Percentiles rank a stretch among this genome's conserved stretches.
phyloP scores from a whole-genome alignment of 2,888 invertebrate species.

The Pseudococcus longispinus region DNA sequence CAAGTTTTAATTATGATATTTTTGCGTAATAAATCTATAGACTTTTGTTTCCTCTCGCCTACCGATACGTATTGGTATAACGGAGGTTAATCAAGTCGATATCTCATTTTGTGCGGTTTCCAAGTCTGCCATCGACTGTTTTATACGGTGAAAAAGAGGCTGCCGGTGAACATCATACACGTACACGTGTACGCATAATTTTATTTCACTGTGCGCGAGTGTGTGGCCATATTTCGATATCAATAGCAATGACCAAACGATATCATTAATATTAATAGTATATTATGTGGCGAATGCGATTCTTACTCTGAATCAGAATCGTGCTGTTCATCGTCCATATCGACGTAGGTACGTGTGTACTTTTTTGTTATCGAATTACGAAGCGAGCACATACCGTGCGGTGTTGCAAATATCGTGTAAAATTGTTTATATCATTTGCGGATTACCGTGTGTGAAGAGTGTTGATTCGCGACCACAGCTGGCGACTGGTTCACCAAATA shows the following conservation, averaged over 20 bases:
- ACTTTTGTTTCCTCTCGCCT: constrained; percentile 26
- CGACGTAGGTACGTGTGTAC: background rate
- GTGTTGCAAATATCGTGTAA: background rate
- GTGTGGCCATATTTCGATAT: background rate
- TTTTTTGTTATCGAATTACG: background rate
- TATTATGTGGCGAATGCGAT: constrained; percentile 9
- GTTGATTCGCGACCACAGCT: background rate
- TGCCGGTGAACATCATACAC: background rate
- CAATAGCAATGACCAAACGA: background rate
- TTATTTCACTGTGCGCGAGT: background rate
- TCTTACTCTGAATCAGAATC: background rate
- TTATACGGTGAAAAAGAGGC: background rate
- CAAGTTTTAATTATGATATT: constrained; percentile 36
- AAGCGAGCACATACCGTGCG: background rate
- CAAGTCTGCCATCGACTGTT: background rate
- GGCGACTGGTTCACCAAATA: background rate
- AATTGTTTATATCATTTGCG: background rate
- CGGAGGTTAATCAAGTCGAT: background rate
- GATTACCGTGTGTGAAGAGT: background rate
- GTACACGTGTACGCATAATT: constrained; percentile 18
- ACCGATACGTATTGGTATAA: background rate
- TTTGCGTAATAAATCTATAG: constrained; percentile 22
- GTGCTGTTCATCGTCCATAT: background rate
- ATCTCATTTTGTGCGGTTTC: background rate
- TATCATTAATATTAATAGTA: constrained; percentile 27